phyloP scores from a whole-genome alignment of 2,797 vertebrate species.

The Pipistrellus nathusii region DNA sequence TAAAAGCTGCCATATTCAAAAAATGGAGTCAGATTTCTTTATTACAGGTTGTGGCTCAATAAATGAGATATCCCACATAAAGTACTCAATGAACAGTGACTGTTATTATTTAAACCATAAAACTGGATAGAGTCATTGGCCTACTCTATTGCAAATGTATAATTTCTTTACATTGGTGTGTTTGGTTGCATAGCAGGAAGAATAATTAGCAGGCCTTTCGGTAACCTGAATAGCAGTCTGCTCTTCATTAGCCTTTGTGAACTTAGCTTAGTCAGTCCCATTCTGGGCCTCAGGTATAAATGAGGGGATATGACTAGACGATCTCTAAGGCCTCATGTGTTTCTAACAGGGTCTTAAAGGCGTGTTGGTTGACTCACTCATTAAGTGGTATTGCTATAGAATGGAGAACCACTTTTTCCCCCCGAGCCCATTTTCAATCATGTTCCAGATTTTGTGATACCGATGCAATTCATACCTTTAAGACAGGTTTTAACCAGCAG shows the following conservation, averaged over 20 bases:
- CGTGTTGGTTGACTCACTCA: background rate
- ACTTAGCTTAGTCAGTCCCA: background rate
- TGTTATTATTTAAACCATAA: constrained; percentile 10
- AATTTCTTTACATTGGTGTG: background rate
- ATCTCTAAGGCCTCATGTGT: background rate
- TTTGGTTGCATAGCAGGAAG: background rate
- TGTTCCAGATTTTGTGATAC: constrained; percentile 48
- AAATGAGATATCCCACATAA: constrained; percentile 13
- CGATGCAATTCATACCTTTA: constrained; percentile 18
- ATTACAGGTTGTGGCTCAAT: background rate
- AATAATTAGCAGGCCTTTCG: background rate
- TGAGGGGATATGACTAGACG: background rate
- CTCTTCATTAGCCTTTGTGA: constrained; percentile 20
- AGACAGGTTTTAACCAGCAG: constrained; percentile 28
- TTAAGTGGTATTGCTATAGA: background rate
- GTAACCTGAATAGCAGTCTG: background rate
- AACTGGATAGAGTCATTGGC: background rate
- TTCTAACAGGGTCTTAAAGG: constrained; percentile 9
- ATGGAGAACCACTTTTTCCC: background rate
- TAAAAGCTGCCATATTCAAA: constrained; percentile 19
- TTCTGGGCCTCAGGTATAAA: background rate
- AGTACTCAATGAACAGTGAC: background rate
- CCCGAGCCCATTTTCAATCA: constrained; percentile 31
- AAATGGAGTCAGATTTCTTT: background rate
- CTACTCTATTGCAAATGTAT: background rate